Evolutionary conservation across 2,797 vertebrate species (phyloP), one percentile per base, ranked within the genome.

Genomic region (Meda fulgida): DNA sequence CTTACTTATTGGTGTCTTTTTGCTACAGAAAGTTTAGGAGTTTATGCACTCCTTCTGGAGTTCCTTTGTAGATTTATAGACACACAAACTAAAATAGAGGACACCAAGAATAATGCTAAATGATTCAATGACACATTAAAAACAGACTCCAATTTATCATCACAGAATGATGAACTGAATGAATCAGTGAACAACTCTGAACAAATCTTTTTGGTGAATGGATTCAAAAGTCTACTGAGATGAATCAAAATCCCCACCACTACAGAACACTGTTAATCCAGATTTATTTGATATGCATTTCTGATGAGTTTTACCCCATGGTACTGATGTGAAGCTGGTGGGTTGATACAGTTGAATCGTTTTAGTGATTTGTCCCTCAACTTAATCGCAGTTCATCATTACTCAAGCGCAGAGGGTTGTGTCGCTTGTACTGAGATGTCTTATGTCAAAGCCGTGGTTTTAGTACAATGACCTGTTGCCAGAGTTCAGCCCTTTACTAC

Each of bases 331-430:
- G 18, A 18, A n/a, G 55, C 9, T 36, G 66, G 5, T 36, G 79
- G 58, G 58, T 55, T 21, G 67, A 43, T 76, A 51, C 16, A 66
- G 78, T 84, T 87, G 81, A 46, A 82, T 70, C 19, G 19, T 78
- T 60, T 81, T 67, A 51, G 80, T 83, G 72, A 85, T 89, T 71
- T 85, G 79, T 79, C 76, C 73, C 48, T 78, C 80, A 77, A 71
- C 66, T 72, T 83, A 88, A 85, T 87, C 89, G 84, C 79, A 80
- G 43, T 19, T 77, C 70, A 31, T 70, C 53, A 77, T 80, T 60
- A 80, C 63, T 79, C 43, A 26, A 79, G 66, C 67, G 73, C 80
- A 75, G 77, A 63, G 65, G 16, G 38, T 55, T 69, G 46, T 7
- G n/a, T 66, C 1, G 19, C 55, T 34, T 51, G 79, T 38, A 66